phyloP scores from a whole-genome alignment of 1,140 invertebrate genomes.

The Olivierus martensii region DNA sequence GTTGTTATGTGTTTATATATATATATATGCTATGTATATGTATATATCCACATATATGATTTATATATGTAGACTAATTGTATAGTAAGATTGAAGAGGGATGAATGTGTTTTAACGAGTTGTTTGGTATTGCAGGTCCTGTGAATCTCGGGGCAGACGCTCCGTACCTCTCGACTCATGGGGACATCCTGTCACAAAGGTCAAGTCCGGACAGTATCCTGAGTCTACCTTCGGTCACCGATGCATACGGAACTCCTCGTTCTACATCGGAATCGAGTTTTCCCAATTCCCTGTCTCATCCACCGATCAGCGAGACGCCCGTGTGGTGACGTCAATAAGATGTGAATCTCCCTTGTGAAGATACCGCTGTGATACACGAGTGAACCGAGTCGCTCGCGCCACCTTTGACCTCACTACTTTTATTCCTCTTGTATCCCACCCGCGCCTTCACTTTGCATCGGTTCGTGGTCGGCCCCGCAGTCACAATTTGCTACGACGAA shows the following conservation, averaged over 20 bases:
- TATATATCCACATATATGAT: too few species aligned
- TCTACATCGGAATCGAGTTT: conserved; percentile 7
- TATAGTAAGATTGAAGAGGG: too few species aligned
- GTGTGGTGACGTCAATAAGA: conserved; percentile 11
- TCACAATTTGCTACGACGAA: too few species aligned
- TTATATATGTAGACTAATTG: too few species aligned
- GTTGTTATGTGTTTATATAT: too few species aligned
- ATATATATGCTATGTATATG: too few species aligned
- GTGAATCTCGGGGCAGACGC: conserved; percentile 13
- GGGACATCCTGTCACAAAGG: conserved; percentile 11
- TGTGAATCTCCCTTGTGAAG: neutral
- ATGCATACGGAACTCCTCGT: conserved; percentile 12
- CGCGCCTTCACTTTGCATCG: too few species aligned
- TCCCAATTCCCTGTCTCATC: conserved; percentile 1
- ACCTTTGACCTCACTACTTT: too few species aligned
- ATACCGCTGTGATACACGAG: neutral
- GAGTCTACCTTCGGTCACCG: conserved; percentile 8
- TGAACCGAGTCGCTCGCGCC: neutral
- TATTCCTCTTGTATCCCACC: too few species aligned
- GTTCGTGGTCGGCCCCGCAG: too few species aligned
- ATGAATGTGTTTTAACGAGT: too few species aligned
- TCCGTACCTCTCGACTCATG: conserved; percentile 10
- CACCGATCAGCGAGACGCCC: conserved; percentile 9
- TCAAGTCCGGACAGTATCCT: conserved; percentile 17
- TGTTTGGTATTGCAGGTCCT: conserved; percentile 4